Conservation (phyloP, 2,888 invertebrate genomes). For the Heliconius hortense region DNA sequence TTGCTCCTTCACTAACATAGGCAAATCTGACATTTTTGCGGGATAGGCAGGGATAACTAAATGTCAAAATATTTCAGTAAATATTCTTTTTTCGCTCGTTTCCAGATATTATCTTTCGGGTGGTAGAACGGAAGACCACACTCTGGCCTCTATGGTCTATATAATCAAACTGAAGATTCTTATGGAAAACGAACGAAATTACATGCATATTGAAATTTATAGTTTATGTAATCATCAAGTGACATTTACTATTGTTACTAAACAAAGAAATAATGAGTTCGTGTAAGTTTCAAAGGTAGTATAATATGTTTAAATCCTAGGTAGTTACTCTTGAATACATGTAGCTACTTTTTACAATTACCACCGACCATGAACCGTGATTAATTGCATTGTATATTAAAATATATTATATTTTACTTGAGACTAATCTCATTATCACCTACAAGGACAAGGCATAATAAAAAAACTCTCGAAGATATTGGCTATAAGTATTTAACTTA, state of each 20-base stretch:
- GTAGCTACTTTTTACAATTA: background rate
- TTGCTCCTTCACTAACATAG: too few relatives aligned
- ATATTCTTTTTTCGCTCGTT: too few relatives aligned
- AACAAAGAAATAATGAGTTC: background rate
- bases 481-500: background rate
- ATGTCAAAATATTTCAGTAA: too few relatives aligned
- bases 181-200: background rate
- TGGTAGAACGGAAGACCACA: too few relatives aligned
- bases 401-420: conserved; percentile 2
- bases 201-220: background rate
- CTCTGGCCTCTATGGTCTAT: too few relatives aligned
- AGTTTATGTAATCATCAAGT: background rate
- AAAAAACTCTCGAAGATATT: background rate
- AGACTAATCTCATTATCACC: background rate
- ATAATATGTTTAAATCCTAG: background rate
- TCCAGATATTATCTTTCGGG: too few relatives aligned
- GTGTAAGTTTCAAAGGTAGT: background rate
- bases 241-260: background rate
- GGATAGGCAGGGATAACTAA: too few relatives aligned
- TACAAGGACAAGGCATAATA: background rate
- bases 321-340: background rate
- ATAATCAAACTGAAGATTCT: too few relatives aligned
- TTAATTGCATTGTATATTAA: conserved; percentile 16
- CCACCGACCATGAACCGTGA: conserved; percentile 2
- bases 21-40: too few relatives aligned